phyloP scores from a whole-genome alignment of 2,797 vertebrate species.

The Triplophysa yarkandensis region DNA sequence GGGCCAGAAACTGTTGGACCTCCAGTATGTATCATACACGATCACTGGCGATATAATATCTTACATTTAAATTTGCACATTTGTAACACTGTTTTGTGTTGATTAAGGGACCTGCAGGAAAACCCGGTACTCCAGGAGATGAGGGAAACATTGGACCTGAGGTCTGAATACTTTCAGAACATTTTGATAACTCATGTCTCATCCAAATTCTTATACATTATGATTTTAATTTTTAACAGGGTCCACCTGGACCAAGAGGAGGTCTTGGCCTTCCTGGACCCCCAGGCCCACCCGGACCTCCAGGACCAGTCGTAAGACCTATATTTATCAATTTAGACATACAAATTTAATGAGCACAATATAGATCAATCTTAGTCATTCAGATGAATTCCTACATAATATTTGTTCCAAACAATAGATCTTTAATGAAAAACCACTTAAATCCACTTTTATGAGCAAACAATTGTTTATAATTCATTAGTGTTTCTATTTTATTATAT shows the following conservation, averaged over 20 bases:
- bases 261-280: conserved; percentile 63
- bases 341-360: not conserved
- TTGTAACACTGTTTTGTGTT: conserved; percentile 1
- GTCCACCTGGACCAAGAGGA: conserved; percentile 73
- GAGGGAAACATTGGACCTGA: conserved; percentile 82
- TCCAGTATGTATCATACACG: conserved; percentile 67
- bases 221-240: conserved; percentile 59
- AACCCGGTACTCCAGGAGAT: conserved; percentile 77
- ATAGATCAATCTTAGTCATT: too few species aligned
- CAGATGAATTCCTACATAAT: too few species aligned
- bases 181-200: not conserved
- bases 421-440: too few species aligned
- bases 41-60: not conserved
- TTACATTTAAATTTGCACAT: too few species aligned
- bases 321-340: not conserved
- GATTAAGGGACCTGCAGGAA: conserved; percentile 74
- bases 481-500: too few species aligned
- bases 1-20: conserved; percentile 73
- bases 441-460: too few species aligned
- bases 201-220: not conserved
- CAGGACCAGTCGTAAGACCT: conserved; percentile 71
- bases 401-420: too few species aligned
- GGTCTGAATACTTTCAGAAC: conserved; percentile 56
- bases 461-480: too few species aligned
- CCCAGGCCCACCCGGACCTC: conserved; percentile 72